phyloP scores from a whole-genome alignment of 1,140 invertebrate species.

The Solenopsis invicta region DNA sequence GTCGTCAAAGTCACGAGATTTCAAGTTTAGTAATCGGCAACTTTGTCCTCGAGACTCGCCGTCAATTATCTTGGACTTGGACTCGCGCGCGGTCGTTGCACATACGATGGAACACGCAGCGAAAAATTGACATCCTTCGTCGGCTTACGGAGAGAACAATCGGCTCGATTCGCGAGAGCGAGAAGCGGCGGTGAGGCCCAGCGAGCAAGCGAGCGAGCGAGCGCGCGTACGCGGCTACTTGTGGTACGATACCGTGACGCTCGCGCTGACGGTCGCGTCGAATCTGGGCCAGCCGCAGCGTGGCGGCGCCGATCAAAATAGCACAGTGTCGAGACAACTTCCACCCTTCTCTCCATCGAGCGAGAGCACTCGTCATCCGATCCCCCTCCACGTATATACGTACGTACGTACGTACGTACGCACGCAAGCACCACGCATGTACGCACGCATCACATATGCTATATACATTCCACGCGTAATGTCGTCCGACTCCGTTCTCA shows the following conservation, averaged over 20 bases:
- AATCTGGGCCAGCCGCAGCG: conserved; percentile 83
- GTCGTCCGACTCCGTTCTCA: not conserved
- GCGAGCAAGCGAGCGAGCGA: not conserved
- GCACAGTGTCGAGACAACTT: conserved; percentile 79
- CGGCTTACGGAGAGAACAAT: not conserved
- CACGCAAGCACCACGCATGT: not conserved
- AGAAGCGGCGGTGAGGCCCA: conserved; percentile 33
- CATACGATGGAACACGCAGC: too few relatives aligned
- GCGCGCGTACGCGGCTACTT: not conserved
- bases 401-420: not conserved
- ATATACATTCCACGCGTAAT: conserved; percentile 11
- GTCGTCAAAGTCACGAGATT: not conserved
- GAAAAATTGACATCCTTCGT: not conserved
- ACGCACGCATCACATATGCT: not conserved
- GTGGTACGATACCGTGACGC: conserved; percentile 25
- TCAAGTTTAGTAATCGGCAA: not conserved
- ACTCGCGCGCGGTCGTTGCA: not conserved
- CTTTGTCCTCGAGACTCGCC: too few relatives aligned
- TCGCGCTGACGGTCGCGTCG: conserved; percentile 74
- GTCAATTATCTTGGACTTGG: not conserved
- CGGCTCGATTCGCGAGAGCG: not conserved
- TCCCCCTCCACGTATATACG: not conserved
- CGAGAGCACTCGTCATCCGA: conserved; percentile 38
- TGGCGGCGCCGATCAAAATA: conserved; percentile 80
- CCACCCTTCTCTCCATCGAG: conserved; percentile 43